Evolutionary conservation across 2,888 invertebrate genomes (phyloP).

Genomic region (Lepidonotus clava): DNA sequence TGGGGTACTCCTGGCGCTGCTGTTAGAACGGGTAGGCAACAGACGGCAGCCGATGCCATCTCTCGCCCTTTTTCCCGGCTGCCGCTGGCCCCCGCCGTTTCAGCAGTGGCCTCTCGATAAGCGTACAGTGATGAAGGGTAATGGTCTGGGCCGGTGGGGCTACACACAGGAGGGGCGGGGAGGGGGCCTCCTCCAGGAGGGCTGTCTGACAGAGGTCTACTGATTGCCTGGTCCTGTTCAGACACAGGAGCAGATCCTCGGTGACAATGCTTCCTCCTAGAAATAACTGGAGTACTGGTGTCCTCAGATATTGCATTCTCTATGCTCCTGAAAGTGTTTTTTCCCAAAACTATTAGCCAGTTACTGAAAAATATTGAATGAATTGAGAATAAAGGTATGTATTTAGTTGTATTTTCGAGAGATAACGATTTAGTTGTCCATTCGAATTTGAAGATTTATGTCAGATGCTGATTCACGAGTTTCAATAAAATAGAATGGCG

Average conservation of each 20-base stretch:
- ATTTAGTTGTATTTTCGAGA: too few species aligned
- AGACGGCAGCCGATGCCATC: conserved; percentile 16
- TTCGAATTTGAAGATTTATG: too few species aligned
- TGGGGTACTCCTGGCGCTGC: neutral
- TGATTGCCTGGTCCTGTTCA: neutral
- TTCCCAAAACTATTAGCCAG: too few species aligned
- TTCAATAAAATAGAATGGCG: too few species aligned
- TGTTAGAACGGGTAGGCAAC: conserved; percentile 15
- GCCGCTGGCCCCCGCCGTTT: neutral
- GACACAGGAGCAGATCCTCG: neutral
- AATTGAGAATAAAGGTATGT: too few species aligned
- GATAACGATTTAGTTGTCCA: too few species aligned
- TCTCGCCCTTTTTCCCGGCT: neutral
- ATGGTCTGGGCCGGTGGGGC: neutral
- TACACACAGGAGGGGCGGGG: neutral
- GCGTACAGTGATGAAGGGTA: neutral
- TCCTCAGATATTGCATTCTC: too few species aligned
- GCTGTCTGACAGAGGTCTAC: conserved; percentile 14
- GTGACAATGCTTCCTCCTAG: neutral
- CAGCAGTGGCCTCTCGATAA: neutral
- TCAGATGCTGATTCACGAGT: too few species aligned
- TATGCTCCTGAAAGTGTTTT: too few species aligned
- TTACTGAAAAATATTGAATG: too few species aligned
- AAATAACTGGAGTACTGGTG: too few species aligned
- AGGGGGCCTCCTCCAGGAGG: neutral